Conservation (phyloP, 2,888 invertebrate genomes). For the Drosophila bunnanda region DNA sequence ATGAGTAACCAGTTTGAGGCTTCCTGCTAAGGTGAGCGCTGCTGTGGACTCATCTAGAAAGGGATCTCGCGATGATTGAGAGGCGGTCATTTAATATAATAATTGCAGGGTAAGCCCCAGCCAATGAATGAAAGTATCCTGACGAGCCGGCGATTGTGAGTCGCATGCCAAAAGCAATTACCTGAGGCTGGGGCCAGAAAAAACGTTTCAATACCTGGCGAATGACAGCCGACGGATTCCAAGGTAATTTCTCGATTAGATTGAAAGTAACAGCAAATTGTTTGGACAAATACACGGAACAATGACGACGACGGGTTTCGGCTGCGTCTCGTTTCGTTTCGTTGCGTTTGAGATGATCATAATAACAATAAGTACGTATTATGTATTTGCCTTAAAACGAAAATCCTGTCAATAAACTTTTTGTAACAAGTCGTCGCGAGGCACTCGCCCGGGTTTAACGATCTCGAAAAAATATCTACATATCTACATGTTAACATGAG, state of each 20-base stretch:
- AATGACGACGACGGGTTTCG: slow-evolving; percentile 7
- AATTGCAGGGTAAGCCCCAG: slow-evolving; percentile 30
- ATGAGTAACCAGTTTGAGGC: slow-evolving; percentile 28
- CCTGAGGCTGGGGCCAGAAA: slow-evolving; percentile 18
- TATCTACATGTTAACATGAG: slow-evolving; percentile 21
- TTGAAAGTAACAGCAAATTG: slow-evolving; percentile 46
- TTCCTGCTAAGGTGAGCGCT: slow-evolving; percentile 17
- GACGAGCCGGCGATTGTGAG: slow-evolving; percentile 25
- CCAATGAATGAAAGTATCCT: slow-evolving; percentile 34
- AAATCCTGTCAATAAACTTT: slow-evolving; percentile 64
- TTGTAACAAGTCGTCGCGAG: slow-evolving; percentile 47
- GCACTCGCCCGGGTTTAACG: slow-evolving; percentile 61
- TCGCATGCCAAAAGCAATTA: slow-evolving; percentile 43
- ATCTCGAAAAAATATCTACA: slow-evolving; percentile 40
- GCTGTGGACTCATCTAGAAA: slow-evolving; percentile 28
- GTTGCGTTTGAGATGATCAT: slow-evolving; percentile 18
- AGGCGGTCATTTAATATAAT: slow-evolving; percentile 37
- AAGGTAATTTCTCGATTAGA: slow-evolving; percentile 41
- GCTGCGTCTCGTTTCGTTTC: slow-evolving; percentile 15
- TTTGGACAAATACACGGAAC: slow-evolving; percentile 38
- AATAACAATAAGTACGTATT: slow-evolving; percentile 37
- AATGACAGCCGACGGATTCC: slow-evolving; percentile 26
- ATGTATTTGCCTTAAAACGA: slow-evolving; percentile 43
- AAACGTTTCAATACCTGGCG: slow-evolving; percentile 28
- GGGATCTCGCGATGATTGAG: slow-evolving; percentile 29